Base-by-base conservation (phyloP, 1,140 invertebrate species). In the Pogonomyrmex barbatus region DNA sequence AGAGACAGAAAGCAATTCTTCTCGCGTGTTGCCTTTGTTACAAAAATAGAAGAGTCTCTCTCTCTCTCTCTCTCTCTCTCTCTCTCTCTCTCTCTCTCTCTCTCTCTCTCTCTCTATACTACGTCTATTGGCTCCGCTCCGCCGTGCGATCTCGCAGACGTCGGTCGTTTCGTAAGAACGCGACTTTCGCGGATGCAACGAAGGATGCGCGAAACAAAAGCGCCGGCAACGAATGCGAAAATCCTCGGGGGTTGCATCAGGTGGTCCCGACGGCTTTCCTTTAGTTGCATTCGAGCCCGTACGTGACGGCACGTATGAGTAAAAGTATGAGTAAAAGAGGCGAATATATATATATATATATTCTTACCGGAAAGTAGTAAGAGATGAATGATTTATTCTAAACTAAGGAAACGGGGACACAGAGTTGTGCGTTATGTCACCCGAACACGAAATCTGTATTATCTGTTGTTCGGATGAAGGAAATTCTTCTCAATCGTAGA, bases 131-230 rank as follows among this genome's bases (percentile, higher is more conserved):
- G 63, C 63, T 67, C 39, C 39, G 58, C 17, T 77, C 45, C 71
- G 39, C 39, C 47, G 14, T 39, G 39, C 75, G 83, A 65, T 63
- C 24, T 24, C 52, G 50, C 42, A 42, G 56, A 52, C 36, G 84
- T 58, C 42, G 24, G 30, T 24, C 24, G 30, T 82, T 82, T 82
- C 79, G 67, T 71, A 82, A 82, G 39, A 70, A 10, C 45, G 33
- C 42, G 78, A 83, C 79, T 73, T 82, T 86, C 78, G 50, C 50
- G 54, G 52, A 77, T 50, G 75, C 24, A 36, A 63, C 56, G 33
- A 33, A 50, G 78, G 54, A 75, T 33, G 36, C 67, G 52, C 30
- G 50, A 73, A 82, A 82, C 78, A 82, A 82, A 82, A 71, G 78
- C 67, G 24, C 24, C 24, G 14, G 52, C n/a, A 6, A 30, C 62